Evolutionary conservation across 2,797 vertebrate genomes (phyloP), one percentile per base, ranked within the genome.

Genomic region (Parotocinclus haroldoi): DNA sequence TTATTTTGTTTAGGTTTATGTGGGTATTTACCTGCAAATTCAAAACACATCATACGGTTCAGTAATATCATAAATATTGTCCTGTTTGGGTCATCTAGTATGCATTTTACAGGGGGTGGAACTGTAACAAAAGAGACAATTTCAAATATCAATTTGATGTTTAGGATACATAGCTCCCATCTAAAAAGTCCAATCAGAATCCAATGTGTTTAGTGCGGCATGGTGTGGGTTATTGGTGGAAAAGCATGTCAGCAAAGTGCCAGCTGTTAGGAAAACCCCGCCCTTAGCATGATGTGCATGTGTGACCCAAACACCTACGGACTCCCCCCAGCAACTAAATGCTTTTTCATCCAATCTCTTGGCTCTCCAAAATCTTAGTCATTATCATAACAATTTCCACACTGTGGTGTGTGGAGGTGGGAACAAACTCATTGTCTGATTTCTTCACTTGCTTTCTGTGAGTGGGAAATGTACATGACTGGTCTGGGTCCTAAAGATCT

Each of bases 351-450:
- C 49, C 76, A 80, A 81, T 81, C 80, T 73, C 76, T 74, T 11
- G 73, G 76, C 74, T 75, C 16, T 77, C 69, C 51, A 56, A 78
- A 78, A 72, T 72, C 72, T 68, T 46, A 80, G 75, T 84, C 86
- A 87, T 88, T 87, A 82, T 54, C 88, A 87, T 87, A 79, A 84
- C 83, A 80, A 82, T 84, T 82, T 84, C 79, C 83, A 78, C 68
- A 27, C 2, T 27, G 27, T 72, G 81, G 79, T 79, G 77, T 80
- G 80, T 80, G 79, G 81, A 84, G 79, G 76, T 79, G 76, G 84
- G 79, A 84, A 85, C 82, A 82, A 82, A 78, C 62, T 61, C 59
- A 81, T 82, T 81, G 82, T 83, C 63, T 58, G 53, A 57, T 48
- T 58, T 69, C 44, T 58, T 58, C 42, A 58, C 14, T 75, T 69